These are phyloP conservation scores for Umimayanthus chanpuru DNA, from an alignment of 92 coral and sea anemone genomes.

Conservation along the genomic window DNA sequence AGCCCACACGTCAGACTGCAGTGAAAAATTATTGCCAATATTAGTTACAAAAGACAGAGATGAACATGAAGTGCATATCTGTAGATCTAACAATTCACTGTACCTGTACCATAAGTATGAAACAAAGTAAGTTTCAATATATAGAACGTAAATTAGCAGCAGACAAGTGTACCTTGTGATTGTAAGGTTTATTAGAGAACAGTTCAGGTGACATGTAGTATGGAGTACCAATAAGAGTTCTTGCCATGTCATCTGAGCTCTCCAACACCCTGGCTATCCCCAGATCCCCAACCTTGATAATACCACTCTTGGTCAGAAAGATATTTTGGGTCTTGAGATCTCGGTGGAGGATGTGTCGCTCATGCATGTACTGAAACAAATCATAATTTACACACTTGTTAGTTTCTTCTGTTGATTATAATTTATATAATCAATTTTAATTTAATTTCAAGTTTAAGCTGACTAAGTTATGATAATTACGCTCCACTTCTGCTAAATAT, in stretches of 20 bases:
- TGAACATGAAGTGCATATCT: no score
- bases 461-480: no score
- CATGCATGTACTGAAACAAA: slow-evolving; percentile 88
- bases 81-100: no score
- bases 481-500: no score
- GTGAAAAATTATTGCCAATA: not conserved
- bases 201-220: slow-evolving; percentile 99
- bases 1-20: slow-evolving; percentile 98
- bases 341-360: slow-evolving; percentile 89
- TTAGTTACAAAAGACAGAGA: not conserved
- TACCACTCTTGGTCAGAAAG: slow-evolving; percentile 92
- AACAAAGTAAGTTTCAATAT: not conserved
- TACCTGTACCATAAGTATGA: not conserved
- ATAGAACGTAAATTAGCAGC: not conserved
- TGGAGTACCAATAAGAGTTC: slow-evolving; percentile 94
- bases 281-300: slow-evolving; percentile 96
- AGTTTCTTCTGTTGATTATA: not conserved
- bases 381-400: not conserved
- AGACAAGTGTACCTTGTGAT: slow-evolving; percentile 78
- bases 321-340: slow-evolving; percentile 98
- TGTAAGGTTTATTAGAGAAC: slow-evolving; percentile 94
- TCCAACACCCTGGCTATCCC: slow-evolving; percentile 96
- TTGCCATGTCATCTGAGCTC: slow-evolving; percentile 96
- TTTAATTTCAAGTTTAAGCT: no score
- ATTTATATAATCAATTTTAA: no score